Percentiles rank a stretch among this genome's conserved stretches.
phyloP scores from a whole-genome alignment of 2,113 vertebrate species.

The Fulica atra region DNA sequence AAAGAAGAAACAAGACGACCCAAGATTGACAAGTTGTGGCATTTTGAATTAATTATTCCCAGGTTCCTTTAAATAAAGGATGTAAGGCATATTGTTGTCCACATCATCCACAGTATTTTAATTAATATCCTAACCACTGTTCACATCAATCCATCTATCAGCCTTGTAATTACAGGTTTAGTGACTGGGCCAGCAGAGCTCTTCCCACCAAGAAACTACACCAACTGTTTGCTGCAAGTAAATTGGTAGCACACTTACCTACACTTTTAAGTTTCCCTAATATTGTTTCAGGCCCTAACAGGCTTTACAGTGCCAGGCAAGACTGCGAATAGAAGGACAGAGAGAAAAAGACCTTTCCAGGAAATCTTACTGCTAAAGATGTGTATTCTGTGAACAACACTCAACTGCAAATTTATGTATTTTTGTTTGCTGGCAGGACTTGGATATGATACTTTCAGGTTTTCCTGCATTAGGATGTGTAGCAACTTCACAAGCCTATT shows the following conservation, averaged over 20 bases:
- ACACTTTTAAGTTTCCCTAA: neutral
- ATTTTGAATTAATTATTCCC: neutral
- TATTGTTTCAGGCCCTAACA: neutral
- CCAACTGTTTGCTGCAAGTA: neutral
- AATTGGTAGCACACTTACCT: neutral
- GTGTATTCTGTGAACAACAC: rapidly evolving
- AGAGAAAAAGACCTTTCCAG: neutral
- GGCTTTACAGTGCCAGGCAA: neutral
- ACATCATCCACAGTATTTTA: neutral
- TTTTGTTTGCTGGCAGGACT: neutral
- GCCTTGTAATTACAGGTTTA: neutral
- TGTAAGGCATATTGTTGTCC: neutral
- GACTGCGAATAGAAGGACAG: neutral
- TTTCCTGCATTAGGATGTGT: neutral
- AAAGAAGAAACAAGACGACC: neutral
- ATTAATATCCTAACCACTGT: neutral
- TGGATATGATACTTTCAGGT: neutral
- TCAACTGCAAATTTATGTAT: neutral
- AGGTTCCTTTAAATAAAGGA: neutral
- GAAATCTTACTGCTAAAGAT: neutral
- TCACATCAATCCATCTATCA: neutral
- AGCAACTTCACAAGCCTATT: neutral
- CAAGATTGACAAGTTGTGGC: neutral
- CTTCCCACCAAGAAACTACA: neutral
- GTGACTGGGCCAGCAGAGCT: neutral